These are phyloP conservation scores for Lucilia cuprina DNA, from an alignment of 1,140 invertebrate species.

Conservation along the genomic window DNA sequence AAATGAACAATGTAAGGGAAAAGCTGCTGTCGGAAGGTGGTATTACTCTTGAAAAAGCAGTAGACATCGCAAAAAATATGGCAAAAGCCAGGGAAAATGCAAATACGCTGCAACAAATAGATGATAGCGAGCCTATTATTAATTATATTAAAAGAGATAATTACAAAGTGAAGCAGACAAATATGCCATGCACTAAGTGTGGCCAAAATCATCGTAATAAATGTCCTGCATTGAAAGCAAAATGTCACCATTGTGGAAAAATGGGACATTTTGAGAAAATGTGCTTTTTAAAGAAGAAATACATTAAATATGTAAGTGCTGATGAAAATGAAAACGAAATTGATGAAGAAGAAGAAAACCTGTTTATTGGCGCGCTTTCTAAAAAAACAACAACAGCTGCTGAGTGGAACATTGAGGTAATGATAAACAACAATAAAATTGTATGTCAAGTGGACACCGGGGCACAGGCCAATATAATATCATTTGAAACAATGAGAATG, in stretches of 20 bases:
- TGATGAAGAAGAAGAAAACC: neutral
- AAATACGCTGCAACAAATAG: conserved; percentile 11
- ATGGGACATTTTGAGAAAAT: conserved; percentile 43
- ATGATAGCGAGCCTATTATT: neutral
- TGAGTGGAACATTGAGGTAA: conserved; percentile 40
- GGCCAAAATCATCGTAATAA: conserved; percentile 35
- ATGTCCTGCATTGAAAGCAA: conserved; percentile 43
- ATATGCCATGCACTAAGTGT: conserved; percentile 25
- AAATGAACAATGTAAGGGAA: too few relatives aligned
- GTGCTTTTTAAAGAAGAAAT: conserved; percentile 39
- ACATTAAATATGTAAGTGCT: neutral
- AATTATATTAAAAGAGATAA: neutral
- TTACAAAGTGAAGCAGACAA: neutral
- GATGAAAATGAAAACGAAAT: conserved; percentile 24
- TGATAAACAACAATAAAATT: conserved; percentile 39
- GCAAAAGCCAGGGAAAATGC: conserved; percentile 11
- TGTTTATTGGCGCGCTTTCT: neutral
- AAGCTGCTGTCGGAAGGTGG: conserved; percentile 38
- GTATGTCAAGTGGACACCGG: conserved; percentile 44
- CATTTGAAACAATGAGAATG: conserved; percentile 37
- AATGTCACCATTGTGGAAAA: conserved; percentile 43
- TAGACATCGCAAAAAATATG: too few relatives aligned
- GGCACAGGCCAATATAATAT: conserved; percentile 42
- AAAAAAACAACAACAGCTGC: neutral
- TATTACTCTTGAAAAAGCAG: conserved; percentile 38